phyloP scores from a whole-genome alignment of 2,113 vertebrate genomes.

The Chascanopsetta lugubris region DNA sequence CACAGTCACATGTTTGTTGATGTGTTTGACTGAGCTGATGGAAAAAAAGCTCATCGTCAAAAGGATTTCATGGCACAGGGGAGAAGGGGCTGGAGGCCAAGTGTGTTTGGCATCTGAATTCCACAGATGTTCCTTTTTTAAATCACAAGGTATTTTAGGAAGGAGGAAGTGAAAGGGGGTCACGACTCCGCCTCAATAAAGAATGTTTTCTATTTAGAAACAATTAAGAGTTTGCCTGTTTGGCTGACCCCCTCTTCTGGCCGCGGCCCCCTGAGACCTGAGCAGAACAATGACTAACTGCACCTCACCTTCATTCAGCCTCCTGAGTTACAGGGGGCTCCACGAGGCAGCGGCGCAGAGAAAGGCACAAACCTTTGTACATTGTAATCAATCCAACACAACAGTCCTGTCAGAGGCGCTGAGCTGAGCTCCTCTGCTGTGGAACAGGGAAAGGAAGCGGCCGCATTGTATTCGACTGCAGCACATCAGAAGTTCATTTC shows the following conservation, averaged over 20 bases:
- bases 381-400: constrained; percentile 1
- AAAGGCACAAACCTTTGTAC: constrained; percentile 31
- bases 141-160: constrained; percentile 73
- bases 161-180: constrained; percentile 72
- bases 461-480: not conserved
- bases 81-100: constrained; percentile 27
- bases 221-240: constrained; percentile 77
- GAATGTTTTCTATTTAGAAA: constrained; percentile 80
- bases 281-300: constrained; percentile 70
- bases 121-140: constrained; percentile 63
- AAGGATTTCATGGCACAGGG: not conserved
- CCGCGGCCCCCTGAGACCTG: constrained; percentile 62
- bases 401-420: not conserved
- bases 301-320: constrained; percentile 55
- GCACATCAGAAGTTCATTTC: not conserved
- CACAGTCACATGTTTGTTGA: constrained; percentile 2
- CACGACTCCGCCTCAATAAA: constrained; percentile 74
- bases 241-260: constrained; percentile 77
- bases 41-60: constrained; percentile 1
- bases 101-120: constrained; percentile 56
- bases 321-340: constrained; percentile 24
- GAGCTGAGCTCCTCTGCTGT: not conserved
- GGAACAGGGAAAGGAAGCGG: not conserved
- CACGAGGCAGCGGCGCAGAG: not conserved
- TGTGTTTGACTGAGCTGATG: constrained; percentile 17